Evolutionary conservation across 2,797 vertebrate genomes (phyloP).

Genomic region (Bradypodion pumilum): DNA sequence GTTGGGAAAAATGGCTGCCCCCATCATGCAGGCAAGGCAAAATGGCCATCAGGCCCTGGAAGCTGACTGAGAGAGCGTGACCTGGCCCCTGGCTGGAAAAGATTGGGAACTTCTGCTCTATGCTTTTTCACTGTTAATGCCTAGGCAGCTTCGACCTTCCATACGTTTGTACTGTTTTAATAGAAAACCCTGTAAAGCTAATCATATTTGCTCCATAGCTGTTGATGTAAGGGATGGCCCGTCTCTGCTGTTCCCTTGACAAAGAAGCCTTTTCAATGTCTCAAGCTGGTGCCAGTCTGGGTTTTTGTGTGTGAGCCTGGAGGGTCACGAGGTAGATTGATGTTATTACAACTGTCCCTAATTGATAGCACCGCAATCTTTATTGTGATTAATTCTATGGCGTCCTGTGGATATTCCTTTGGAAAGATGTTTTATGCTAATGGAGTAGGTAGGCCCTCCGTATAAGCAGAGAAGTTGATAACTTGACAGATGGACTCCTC

Average conservation of each 20-base stretch:
- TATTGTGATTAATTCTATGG: constrained; percentile 64
- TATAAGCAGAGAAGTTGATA: constrained; percentile 44
- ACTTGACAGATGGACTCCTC: constrained; percentile 29
- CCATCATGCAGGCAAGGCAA: too few relatives aligned
- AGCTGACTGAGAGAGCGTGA: too few relatives aligned
- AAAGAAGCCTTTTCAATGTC: constrained; percentile 64
- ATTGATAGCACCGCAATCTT: constrained; percentile 66
- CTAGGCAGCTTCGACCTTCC: too few relatives aligned
- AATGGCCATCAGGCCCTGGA: too few relatives aligned
- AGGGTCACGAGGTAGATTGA: constrained; percentile 51
- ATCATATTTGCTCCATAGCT: constrained; percentile 42
- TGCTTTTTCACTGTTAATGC: neutral
- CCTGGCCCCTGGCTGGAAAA: too few relatives aligned
- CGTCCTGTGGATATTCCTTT: constrained; percentile 54
- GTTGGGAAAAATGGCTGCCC: too few relatives aligned
- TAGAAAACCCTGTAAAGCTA: neutral
- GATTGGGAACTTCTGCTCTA: too few relatives aligned
- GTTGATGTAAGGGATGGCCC: constrained; percentile 43
- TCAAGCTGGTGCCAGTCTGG: constrained; percentile 46
- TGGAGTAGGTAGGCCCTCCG: constrained; percentile 33
- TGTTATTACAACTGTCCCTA: constrained; percentile 68
- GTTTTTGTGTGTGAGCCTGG: constrained; percentile 56
- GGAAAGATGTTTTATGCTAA: constrained; percentile 54
- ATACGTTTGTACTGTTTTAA: too few relatives aligned
- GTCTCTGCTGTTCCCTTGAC: constrained; percentile 49